Evolutionary conservation across 2,113 vertebrate species (phyloP).

Genomic region (Microcebus tavaratra): DNA sequence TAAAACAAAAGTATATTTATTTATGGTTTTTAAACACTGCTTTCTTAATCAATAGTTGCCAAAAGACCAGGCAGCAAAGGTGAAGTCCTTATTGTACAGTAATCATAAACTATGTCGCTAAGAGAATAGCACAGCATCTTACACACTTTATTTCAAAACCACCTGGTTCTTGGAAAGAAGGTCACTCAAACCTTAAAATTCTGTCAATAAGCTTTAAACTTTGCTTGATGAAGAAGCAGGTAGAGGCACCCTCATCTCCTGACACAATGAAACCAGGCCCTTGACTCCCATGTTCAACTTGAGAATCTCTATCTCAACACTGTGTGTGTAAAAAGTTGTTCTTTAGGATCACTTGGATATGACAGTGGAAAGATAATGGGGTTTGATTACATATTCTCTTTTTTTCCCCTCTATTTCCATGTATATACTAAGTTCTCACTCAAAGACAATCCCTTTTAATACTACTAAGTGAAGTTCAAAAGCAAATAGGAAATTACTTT

Average conservation of each 20-base stretch:
- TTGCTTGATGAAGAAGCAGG: not conserved
- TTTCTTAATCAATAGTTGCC: not conserved
- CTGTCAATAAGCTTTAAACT: not conserved
- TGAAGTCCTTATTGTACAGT: not conserved
- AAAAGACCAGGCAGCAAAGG: not conserved
- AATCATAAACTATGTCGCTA: fast-evolving
- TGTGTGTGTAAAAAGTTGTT: not conserved
- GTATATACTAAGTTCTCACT: not conserved
- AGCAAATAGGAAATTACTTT: not conserved
- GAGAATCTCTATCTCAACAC: not conserved
- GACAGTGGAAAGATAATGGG: not conserved
- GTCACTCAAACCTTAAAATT: not conserved
- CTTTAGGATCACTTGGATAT: too few relatives aligned
- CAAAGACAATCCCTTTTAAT: not conserved
- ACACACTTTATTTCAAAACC: too few relatives aligned
- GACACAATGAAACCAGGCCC: not conserved
- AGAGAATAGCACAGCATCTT: fast-evolving
- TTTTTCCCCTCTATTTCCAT: not conserved
- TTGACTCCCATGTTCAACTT: not conserved
- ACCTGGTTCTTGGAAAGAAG: not conserved
- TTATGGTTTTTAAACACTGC: not conserved
- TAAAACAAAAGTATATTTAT: not conserved
- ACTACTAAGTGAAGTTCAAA: not conserved
- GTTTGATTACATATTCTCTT: not conserved
- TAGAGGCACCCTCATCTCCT: fast-evolving